phyloP scores from a whole-genome alignment of 1,140 invertebrate species.

The Steinernema khuongi region DNA sequence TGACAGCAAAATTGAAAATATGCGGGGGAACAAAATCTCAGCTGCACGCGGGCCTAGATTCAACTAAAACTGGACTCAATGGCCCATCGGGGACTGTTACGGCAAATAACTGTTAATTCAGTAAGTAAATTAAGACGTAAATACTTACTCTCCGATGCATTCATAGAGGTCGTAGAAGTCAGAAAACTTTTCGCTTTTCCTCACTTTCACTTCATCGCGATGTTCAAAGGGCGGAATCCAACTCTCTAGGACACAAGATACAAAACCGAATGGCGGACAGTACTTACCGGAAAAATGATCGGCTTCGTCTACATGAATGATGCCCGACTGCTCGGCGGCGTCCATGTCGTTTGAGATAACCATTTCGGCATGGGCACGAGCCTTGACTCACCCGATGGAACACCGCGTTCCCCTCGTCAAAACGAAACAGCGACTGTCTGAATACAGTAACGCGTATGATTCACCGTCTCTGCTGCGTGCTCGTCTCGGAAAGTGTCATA shows the following conservation, averaged over 20 bases:
- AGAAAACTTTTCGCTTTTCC: slow-evolving; percentile 61
- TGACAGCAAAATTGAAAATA: too few species aligned
- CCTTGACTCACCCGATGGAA: neutral
- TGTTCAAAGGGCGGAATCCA: slow-evolving; percentile 60
- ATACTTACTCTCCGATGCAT: slow-evolving; percentile 60
- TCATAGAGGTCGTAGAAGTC: slow-evolving; percentile 61
- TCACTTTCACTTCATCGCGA: slow-evolving; percentile 57
- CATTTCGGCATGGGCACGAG: slow-evolving; percentile 6
- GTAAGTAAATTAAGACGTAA: neutral
- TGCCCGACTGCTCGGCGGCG: slow-evolving; percentile 38
- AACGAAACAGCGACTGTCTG: neutral
- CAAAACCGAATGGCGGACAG: slow-evolving; percentile 19
- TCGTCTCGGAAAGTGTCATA: neutral
- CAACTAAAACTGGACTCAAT: too few species aligned
- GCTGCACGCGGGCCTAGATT: too few species aligned
- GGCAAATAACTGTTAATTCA: slow-evolving; percentile 11
- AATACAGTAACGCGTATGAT: neutral
- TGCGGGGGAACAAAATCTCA: too few species aligned
- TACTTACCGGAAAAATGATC: slow-evolving; percentile 46
- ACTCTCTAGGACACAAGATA: slow-evolving; percentile 51
- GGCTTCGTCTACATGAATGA: slow-evolving; percentile 45
- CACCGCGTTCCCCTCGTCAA: neutral
- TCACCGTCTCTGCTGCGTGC: neutral
- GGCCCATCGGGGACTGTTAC: too few species aligned
- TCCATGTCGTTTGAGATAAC: slow-evolving; percentile 20